Percentiles rank a stretch among this genome's conserved stretches.
Conservation (phyloP, 53 echinoderm and acorn worm genomes). For the Apostichopus leukothele region DNA sequence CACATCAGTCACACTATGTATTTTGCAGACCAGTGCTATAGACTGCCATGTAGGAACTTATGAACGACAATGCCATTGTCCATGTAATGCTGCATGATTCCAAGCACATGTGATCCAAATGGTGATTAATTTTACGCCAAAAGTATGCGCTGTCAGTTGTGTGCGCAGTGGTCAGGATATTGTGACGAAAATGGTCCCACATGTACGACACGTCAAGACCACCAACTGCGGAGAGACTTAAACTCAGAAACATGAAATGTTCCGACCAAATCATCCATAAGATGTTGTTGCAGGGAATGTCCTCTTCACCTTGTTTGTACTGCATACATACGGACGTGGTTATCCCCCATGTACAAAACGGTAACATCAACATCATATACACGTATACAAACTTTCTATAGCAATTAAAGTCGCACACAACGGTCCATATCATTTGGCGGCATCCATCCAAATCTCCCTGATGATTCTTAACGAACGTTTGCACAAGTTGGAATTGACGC, state of each 20-base stretch:
- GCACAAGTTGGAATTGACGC: not conserved
- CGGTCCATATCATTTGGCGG: not conserved
- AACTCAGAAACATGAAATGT: not conserved
- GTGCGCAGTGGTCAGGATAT: not conserved
- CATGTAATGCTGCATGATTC: not conserved
- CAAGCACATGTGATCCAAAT: not conserved
- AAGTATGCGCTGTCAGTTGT: not conserved
- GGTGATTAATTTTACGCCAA: not conserved
- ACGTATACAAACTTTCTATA: slow-evolving; percentile 11
- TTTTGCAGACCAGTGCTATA: slow-evolving; percentile 5
- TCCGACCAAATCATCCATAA: slow-evolving; percentile 19
- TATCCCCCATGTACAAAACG: slow-evolving; percentile 17
- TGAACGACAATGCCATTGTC: not conserved
- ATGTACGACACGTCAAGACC: slow-evolving; percentile 12
- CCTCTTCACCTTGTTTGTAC: slow-evolving; percentile 1
- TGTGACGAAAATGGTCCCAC: slow-evolving; percentile 7
- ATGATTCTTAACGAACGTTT: not conserved
- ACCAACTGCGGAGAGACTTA: not conserved
- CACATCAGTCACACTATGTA: too few relatives aligned
- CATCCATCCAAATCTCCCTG: not conserved
- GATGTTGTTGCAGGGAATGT: not conserved
- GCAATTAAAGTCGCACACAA: not conserved
- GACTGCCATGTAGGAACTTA: not conserved
- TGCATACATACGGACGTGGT: slow-evolving; percentile 24
- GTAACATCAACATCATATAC: slow-evolving; percentile 12